Evolutionary conservation across 2,113 vertebrate genomes (phyloP), one percentile per base, ranked within the genome.

Genomic region (Crotalus helleri): DNA sequence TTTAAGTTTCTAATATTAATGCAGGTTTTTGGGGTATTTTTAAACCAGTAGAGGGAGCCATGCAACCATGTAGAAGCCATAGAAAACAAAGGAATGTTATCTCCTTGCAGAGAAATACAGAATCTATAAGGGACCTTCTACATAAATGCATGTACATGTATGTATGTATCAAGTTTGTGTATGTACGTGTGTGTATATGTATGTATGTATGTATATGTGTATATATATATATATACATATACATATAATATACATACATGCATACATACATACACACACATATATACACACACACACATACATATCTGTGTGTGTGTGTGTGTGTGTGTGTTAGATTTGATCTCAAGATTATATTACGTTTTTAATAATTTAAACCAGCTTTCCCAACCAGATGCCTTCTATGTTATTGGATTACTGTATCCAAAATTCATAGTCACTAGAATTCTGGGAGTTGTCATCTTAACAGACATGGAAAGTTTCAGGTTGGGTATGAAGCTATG

Each of bases 41-140:
- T 88, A 87, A 86, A 26, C 95, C 97, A 97, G 96, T 92, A 97
- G 97, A 59, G 96, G 97, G 96, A 96, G 96, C 95, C 94, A 95
- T 46, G 96, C 93, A 85, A 92, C 93, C 64, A 89, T 89, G 61
- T 90, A 46, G 93, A 24, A 86, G 46, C 88, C 88, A 57, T 0
- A 51, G 2, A 53, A 19, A 19, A 57, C 1, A 53, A 53, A 33
- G 0, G 81, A 85, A 10, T 3, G 53, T 85, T 85, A 7, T 88
- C 7, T 29, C 8, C 12, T 85, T n/a, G 49, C 17, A 21, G 53
- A 54, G 12, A 92, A 44, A 39, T 92, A 49, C 33, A 85, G 64
- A 90, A 93, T 93, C 24, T 3, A n/a, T 0, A 86, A 91, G 55
- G 55, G 33, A 91, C 64, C 91, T 91, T 57, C 1, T 5, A 26